Evolutionary conservation across 2,797 vertebrate species (phyloP), one percentile per base, ranked within the genome.

Genomic region (Odontamblyopus lacepedii): DNA sequence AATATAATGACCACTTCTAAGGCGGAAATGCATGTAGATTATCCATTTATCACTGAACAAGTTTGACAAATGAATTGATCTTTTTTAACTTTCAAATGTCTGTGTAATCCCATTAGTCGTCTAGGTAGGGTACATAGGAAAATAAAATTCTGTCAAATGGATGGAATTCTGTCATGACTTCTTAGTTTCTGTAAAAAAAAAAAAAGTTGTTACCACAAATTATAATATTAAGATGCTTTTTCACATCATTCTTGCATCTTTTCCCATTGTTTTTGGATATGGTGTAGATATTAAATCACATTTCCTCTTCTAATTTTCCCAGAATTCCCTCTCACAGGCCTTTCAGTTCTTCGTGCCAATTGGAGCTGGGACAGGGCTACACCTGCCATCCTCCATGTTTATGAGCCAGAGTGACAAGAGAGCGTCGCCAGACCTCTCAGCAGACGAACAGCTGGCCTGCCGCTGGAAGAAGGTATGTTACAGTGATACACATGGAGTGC

Each of bases 321-420:
- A 98, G 96, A 96, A 96, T 79, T 94, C 94, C 77, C 95, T 96
- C 75, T 96, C 96, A 57, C 93, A 94, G 83, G 91, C 93, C 70
- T 98, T 98, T 86, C 97, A 96, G 92, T 97, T 98, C 84, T 97
- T 97, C 77, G 87, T 99, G 84, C 97, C 97, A 0, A 93, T 98
- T 53, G 93, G 95, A 0, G 94, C 95, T 4, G 95, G 95, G 0
- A 90, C 94, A 0, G 92, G 93, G 66, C 91, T 97, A 83, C 96
- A 96, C 79, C 92, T 98, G 85, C 96, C 96, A 2, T 92, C 95
- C 2, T 92, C 97, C 0, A 93, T 97, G 90, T 96, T 97, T 87
- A 94, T 96, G 75, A 92, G 93, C 19, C 88, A 95, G 60, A 83
- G 92, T 72, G 96, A 98, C 88, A 97, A 95, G 74, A 91, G 95